Conservation (phyloP, 2,888 invertebrate genomes). For the Frankliniella fusca region DNA sequence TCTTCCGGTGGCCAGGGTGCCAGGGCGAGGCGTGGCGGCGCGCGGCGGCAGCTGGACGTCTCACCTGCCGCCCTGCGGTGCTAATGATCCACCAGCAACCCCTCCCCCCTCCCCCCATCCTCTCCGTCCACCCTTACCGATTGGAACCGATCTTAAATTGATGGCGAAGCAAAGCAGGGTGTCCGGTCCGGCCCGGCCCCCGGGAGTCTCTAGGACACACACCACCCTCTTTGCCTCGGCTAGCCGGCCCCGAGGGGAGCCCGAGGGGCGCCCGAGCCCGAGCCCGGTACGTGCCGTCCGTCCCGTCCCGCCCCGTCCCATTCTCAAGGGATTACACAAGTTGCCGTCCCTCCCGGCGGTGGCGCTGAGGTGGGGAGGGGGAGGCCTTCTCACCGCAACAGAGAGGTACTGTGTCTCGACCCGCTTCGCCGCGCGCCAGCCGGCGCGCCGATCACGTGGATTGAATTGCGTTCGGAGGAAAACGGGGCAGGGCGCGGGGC, state of each 20-base stretch:
- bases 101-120: too few species aligned
- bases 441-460: not conserved
- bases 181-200: too few species aligned
- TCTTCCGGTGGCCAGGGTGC: too few species aligned
- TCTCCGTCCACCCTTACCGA: too few species aligned
- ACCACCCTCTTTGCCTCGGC: too few species aligned
- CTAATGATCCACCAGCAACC: too few species aligned
- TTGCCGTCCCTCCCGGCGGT: not conserved
- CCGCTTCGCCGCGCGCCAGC: not conserved
- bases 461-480: not conserved
- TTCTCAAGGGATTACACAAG: slow-evolving; percentile 5
- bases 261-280: not conserved
- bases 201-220: too few species aligned
- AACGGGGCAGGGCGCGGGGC: not conserved
- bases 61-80: too few species aligned
- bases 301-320: not conserved
- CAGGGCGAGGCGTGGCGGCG: too few species aligned
- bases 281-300: not conserved
- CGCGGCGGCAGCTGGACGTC: too few species aligned
- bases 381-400: not conserved
- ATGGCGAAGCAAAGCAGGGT: too few species aligned
- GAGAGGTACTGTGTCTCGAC: not conserved
- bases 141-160: too few species aligned
- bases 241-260: not conserved
- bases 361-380: not conserved